Evolutionary conservation across 1,140 invertebrate species (phyloP).

Genomic region (Hylaeus volcanicus): DNA sequence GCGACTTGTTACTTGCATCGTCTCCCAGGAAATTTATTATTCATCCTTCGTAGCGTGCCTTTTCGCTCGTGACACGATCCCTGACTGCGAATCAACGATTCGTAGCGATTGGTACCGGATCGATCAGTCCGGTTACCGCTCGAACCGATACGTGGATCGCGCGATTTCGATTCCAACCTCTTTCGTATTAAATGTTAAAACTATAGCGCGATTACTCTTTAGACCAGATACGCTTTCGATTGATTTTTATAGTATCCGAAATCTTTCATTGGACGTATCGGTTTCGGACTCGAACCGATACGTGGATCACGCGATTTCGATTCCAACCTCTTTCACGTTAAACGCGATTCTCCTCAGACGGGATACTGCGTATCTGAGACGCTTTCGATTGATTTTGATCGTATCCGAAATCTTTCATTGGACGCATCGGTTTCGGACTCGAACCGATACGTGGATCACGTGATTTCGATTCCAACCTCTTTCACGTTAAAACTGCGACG

Average conservation of each 20-base stretch:
- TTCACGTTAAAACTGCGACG: not conserved
- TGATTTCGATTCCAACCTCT: not conserved
- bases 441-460: no score
- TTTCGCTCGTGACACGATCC: not conserved
- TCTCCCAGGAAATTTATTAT: conserved; percentile 33
- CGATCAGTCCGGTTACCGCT: no score
- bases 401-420: not conserved
- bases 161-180: not conserved
- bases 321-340: not conserved
- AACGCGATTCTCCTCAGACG: no score
- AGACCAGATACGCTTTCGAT: no score
- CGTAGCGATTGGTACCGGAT: not conserved
- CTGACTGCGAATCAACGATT: not conserved
- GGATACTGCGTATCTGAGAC: no score
- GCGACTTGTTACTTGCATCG: conserved; percentile 40
- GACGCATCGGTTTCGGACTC: conserved; percentile 21
- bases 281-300: no score
- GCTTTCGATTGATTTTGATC: not conserved
- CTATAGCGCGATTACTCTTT: no score
- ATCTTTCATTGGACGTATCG: conserved; percentile 3
- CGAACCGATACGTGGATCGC: no score
- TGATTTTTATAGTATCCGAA: not conserved
- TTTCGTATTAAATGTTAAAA: no score
- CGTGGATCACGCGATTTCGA: not conserved
- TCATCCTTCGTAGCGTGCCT: conserved; percentile 17